These are phyloP conservation scores for Phragmatobia fuliginosa DNA, from an alignment of 2,888 invertebrate genomes.

Conservation along the genomic window DNA sequence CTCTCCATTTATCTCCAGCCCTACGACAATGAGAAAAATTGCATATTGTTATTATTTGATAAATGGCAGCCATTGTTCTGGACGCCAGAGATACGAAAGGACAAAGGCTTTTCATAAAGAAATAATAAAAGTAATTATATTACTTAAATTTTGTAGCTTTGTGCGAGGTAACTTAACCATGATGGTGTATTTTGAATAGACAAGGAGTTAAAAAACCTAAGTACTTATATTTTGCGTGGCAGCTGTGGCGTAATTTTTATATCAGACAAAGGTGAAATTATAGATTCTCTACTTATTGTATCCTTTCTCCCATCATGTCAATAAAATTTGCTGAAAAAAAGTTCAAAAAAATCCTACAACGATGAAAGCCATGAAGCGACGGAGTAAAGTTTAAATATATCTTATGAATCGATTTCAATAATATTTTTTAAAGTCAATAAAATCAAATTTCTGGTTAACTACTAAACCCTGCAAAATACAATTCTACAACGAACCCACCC, in stretches of 20 bases:
- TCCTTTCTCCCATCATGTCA: background rate
- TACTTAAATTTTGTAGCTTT: slow-evolving; percentile 20
- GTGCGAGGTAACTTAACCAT: background rate
- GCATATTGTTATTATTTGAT: slow-evolving; percentile 55
- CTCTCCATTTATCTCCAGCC: slow-evolving; percentile 24
- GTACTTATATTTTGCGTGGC: background rate
- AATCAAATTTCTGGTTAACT: background rate
- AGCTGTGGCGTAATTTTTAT: background rate
- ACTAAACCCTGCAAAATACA: background rate
- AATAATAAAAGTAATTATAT: slow-evolving; percentile 40
- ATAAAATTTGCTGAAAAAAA: background rate
- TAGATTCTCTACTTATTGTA: too few species aligned
- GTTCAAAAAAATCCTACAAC: background rate
- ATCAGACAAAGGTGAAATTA: background rate
- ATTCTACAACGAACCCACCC: background rate
- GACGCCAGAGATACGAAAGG: slow-evolving; percentile 26
- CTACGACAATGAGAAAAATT: slow-evolving; percentile 48
- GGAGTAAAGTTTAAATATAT: too few species aligned
- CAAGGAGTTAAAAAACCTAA: background rate
- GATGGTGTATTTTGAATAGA: background rate
- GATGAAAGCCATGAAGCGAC: background rate
- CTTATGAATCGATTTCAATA: background rate
- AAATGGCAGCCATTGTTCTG: slow-evolving; percentile 42
- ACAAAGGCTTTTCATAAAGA: slow-evolving; percentile 38
- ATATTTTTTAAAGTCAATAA: background rate